Evolutionary conservation across 2,797 vertebrate species (phyloP), one percentile per base, ranked within the genome.

Genomic region (Chaenodraco wilsoni): DNA sequence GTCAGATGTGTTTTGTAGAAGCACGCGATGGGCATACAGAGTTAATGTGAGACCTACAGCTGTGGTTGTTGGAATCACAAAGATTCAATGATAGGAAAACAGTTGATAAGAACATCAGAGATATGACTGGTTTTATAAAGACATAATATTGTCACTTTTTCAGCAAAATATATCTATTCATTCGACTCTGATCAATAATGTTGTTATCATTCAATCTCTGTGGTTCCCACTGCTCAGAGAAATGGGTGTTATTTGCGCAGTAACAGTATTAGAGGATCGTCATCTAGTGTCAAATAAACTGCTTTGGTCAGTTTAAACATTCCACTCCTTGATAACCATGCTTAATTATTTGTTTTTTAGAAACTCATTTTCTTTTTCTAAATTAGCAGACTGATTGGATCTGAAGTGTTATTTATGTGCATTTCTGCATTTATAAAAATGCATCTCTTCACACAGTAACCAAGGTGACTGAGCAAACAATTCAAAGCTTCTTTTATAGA

Each of bases 191-290:
- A 70, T 80, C 61, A 58, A n/a, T 57, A 58, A 69, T 76, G 79
- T 71, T 69, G 76, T 78, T 56, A 50, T 75, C 49, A 12, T 64
- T 69, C 0, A 0, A 12, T 63, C n/a, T 59, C 40, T 67, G 43
- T 81, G 67, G 37, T 69, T 77, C 60, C 59, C 41, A 14, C 49
- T 5, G 21, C 73, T 85, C 51, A 31, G 21, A 58, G 62, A 59
- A 33, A 56, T 49, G 56, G 65, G 56, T 80, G 75, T 80, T 76
- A 65, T 68, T 76, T 66, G 69, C 71, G 69, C 72, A 82, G 69
- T 76, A 69, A 75, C 82, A 90, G 88, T 90, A 84, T 92, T 92
- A 62, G 16, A 27, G 27, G 31, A 59, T 50, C 56, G 33, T 57
- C 49, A 56, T 63, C 64, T 72, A 81, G 84, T 87, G 72, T 85